Percentiles rank a stretch among this genome's conserved stretches.
Conservation (phyloP, 2,113 vertebrate genomes). For the Campylomormyrus tamandua region DNA sequence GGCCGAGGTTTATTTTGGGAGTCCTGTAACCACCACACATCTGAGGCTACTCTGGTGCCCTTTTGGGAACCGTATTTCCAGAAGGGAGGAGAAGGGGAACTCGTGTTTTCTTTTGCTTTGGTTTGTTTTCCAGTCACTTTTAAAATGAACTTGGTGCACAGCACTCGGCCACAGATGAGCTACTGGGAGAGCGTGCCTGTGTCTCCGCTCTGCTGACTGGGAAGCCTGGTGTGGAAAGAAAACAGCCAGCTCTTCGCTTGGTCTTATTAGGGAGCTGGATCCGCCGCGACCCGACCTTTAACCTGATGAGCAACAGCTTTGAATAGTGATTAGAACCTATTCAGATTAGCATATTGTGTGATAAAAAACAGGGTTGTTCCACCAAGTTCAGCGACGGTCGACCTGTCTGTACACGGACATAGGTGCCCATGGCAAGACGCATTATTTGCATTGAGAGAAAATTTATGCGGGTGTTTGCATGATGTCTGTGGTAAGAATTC, state of each 20-base stretch:
- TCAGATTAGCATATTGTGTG: background rate
- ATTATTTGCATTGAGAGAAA: background rate
- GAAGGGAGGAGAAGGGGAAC: constrained; percentile 36
- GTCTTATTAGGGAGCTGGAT: background rate
- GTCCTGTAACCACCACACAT: constrained; percentile 44
- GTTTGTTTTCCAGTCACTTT: constrained; percentile 61
- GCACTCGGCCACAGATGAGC: constrained; percentile 53
- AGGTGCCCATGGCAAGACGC: background rate
- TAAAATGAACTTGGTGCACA: constrained; percentile 55
- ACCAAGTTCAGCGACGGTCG: background rate
- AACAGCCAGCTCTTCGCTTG: background rate
- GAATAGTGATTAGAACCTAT: background rate
- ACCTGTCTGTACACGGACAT: background rate
- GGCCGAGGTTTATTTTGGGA: constrained; percentile 61
- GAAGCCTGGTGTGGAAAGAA: constrained; percentile 8
- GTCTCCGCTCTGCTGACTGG: background rate
- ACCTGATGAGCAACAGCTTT: background rate
- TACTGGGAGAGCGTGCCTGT: constrained; percentile 34
- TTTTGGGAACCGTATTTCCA: constrained; percentile 45
- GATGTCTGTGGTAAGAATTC: background rate
- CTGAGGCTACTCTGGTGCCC: constrained; percentile 43
- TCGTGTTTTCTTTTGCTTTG: constrained; percentile 60
- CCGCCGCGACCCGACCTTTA: background rate
- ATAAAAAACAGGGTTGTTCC: background rate
- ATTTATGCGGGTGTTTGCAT: background rate